Conservation (phyloP, 2,888 invertebrate genomes). For the Synanthedon andrenaeformis region DNA sequence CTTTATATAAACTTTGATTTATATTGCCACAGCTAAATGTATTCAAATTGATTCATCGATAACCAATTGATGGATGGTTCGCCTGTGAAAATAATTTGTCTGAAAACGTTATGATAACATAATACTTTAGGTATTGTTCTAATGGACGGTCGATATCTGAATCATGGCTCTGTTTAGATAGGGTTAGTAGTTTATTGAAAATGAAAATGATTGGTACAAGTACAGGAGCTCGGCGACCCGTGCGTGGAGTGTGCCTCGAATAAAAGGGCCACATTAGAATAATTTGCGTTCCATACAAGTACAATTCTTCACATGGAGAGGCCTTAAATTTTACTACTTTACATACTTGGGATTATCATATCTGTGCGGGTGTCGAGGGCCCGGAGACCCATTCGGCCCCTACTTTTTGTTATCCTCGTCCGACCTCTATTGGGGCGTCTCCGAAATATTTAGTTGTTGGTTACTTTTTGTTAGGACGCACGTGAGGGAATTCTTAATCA, state of each 20-base stretch:
- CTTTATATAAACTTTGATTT: constrained; percentile 45
- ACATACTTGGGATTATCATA: constrained; percentile 69
- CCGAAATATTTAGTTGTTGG: constrained; percentile 69
- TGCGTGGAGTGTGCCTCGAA: constrained; percentile 56
- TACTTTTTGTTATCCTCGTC: constrained; percentile 63
- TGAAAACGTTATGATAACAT: constrained; percentile 41
- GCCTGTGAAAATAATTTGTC: constrained; percentile 35
- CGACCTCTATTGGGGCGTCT: constrained; percentile 62
- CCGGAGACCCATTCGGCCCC: constrained; percentile 32
- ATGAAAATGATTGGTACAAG: constrained; percentile 61
- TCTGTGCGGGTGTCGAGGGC: constrained; percentile 54
- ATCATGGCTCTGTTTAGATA: constrained; percentile 61
- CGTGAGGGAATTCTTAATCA: constrained; percentile 64
- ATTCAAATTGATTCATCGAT: constrained; percentile 56
- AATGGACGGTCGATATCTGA: constrained; percentile 21
- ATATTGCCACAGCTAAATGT: constrained; percentile 35
- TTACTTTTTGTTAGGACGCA: constrained; percentile 63
- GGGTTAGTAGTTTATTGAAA: constrained; percentile 65
- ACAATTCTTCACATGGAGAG: constrained; percentile 70
- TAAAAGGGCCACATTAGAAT: constrained; percentile 69
- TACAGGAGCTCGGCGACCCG: constrained; percentile 46
- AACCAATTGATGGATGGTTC: constrained; percentile 38
- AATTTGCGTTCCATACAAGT: constrained; percentile 61
- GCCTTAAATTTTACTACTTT: constrained; percentile 71
- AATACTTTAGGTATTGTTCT: constrained; percentile 18